Conservation (phyloP, 1,140 invertebrate genomes). For the Drosophila teissieri region DNA sequence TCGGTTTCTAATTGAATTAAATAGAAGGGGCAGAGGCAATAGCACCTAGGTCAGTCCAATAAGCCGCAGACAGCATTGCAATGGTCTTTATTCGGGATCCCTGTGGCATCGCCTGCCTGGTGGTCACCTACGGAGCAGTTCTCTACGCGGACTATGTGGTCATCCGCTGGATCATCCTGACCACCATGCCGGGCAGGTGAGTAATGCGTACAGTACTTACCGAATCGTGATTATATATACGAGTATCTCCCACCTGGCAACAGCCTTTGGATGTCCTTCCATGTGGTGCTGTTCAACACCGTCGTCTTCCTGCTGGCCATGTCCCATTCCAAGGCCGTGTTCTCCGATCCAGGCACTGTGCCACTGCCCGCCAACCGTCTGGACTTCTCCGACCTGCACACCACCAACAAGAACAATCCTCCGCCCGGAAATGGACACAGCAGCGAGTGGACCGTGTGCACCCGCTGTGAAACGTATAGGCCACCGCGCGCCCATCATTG, state of each 20-base stretch:
- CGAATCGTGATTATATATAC: too few species aligned
- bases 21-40: conserved; percentile 14
- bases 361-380: conserved; percentile 92
- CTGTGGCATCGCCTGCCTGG: conserved; percentile 94
- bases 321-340: conserved; percentile 93
- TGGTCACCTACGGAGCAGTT: conserved; percentile 93
- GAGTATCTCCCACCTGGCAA: neutral
- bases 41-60: neutral
- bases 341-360: conserved; percentile 95
- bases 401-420: conserved; percentile 85
- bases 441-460: conserved; percentile 94
- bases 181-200: conserved; percentile 93
- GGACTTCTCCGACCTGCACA: conserved; percentile 94
- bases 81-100: conserved; percentile 90
- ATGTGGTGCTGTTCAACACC: conserved; percentile 93
- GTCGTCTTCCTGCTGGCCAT: conserved; percentile 91
- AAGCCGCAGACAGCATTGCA: conserved; percentile 4
- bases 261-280: conserved; percentile 94
- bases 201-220: neutral
- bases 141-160: conserved; percentile 97
- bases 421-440: conserved; percentile 78
- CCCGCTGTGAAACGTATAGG: conserved; percentile 92
- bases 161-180: conserved; percentile 93
- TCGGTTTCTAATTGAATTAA: conserved; percentile 78
- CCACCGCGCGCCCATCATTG: conserved; percentile 95